Evolutionary conservation across 2,797 vertebrate genomes (phyloP), one percentile per base, ranked within the genome.

Genomic region (Pachyuromys duprasi): DNA sequence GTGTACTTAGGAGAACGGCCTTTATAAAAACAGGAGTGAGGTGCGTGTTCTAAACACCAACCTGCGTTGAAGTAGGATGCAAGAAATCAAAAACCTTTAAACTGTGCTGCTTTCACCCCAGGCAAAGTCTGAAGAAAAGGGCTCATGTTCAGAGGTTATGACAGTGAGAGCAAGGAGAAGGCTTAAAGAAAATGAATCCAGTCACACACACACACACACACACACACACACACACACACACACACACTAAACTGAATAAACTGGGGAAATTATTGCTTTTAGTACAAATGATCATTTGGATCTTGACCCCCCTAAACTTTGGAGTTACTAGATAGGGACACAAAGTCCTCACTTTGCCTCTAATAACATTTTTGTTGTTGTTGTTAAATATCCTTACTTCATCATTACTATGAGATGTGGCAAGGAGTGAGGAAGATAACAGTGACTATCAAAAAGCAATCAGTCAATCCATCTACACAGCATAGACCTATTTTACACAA

Each of bases 121-220:
- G 22, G 24, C n/a, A 53, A 93, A 93, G 33, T 67, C 39, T 57
- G 74, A 93, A 88, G 74, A 45, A 76, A 94, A 91, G 76, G 74
- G 31, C 36, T 78, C 69, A 84, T 94, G 24, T 93, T 89, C 90
- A 82, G 78, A 86, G 45, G 74, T 60, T 24, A 31, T 31, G 74
- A 70, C n/a, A n/a, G 42, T 74, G 49, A 94, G 69, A 86, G 90
- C 57, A 69, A 88, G 75, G 15, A 72, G 65, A 93, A 86, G 42
- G 42, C 60, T 69, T 45, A 62, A 84, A 92, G 69, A 82, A 86
- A 89, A 83, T 42, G 75, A 96, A 92, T 69, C 42, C 82, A 92
- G 22, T n/a, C 14, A 89, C 80, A 62, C 45, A 13, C 8, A 24
- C 42, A 8, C 65, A 86, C 70, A 89, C 55, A 81, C 42, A 13